Evolutionary conservation across 2,888 invertebrate species (phyloP).

Genomic region (Nephrotoma flavescens): DNA sequence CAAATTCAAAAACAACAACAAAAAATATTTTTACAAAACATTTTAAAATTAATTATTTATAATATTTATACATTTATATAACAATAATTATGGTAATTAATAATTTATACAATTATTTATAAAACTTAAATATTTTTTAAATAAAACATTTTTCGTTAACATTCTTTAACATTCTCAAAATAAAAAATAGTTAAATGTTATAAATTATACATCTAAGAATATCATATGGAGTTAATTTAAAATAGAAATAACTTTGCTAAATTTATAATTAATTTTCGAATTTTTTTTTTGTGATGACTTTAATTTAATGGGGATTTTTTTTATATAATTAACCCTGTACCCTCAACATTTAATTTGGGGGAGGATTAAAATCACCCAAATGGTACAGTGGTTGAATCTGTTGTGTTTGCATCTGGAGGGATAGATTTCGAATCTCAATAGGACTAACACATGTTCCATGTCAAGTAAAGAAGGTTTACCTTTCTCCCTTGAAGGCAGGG

Average conservation of each 20-base stretch:
- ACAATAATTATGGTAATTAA: background rate
- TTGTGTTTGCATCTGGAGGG: no score
- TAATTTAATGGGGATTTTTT: no score
- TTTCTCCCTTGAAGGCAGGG: no score
- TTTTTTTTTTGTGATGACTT: no score
- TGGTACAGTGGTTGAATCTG: no score
- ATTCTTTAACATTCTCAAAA: background rate
- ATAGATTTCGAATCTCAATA: no score
- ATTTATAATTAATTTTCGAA: background rate
- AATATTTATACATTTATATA: background rate
- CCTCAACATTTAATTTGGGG: no score
- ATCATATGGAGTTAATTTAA: background rate
- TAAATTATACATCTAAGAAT: no score
- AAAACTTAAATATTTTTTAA: background rate
- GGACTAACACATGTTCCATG: no score
- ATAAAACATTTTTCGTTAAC: background rate
- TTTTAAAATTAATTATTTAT: background rate
- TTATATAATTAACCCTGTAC: no score
- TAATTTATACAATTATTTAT: background rate
- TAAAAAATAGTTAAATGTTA: background rate
- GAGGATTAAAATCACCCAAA: no score
- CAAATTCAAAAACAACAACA: background rate
- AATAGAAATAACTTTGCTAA: background rate
- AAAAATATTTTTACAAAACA: background rate
- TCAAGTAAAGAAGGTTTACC: no score